A percentile compares a stretch with the other conserved stretches of the same genome.
phyloP scores from a whole-genome alignment of 2,888 invertebrate genomes.

The Slavum lentiscoides region DNA sequence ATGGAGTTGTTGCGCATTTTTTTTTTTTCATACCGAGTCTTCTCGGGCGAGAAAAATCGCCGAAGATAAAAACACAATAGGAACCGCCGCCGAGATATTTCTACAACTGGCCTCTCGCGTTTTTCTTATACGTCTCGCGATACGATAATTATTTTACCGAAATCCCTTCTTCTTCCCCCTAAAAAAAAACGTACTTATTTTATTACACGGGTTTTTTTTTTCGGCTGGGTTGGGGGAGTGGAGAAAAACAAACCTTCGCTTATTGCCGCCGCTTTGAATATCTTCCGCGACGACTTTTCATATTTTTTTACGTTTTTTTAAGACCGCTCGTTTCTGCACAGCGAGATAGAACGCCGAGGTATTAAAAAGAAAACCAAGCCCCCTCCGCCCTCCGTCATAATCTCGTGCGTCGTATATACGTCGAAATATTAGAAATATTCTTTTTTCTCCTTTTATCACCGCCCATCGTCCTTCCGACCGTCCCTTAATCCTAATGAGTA shows the following conservation, averaged over 20 bases:
- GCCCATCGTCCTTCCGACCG: too few relatives aligned
- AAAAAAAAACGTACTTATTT: slow-evolving; percentile 7
- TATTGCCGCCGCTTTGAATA: slow-evolving; percentile 26
- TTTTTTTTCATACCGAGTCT: slow-evolving; percentile 35
- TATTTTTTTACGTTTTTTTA: slow-evolving; percentile 10
- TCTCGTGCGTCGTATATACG: neutral
- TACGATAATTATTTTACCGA: slow-evolving; percentile 43
- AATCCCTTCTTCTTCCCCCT: too few relatives aligned
- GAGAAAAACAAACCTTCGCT: neutral
- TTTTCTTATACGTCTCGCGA: slow-evolving; percentile 42
- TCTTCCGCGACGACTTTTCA: slow-evolving; percentile 20
- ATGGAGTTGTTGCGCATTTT: neutral
- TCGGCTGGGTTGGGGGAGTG: too few relatives aligned
- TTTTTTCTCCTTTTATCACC: neutral
- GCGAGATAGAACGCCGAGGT: neutral
- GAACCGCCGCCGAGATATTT: slow-evolving; percentile 31
- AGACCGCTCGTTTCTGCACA: neutral
- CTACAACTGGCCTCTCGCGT: neutral
- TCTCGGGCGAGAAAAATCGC: slow-evolving; percentile 42
- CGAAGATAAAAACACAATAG: slow-evolving; percentile 46
- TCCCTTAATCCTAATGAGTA: too few relatives aligned
- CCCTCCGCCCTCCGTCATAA: neutral
- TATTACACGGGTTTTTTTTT: neutral
- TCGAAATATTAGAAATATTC: neutral
- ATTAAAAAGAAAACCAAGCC: neutral